Base-by-base conservation (phyloP, 1,140 invertebrate genomes). In the Odontomachus brunneus region DNA sequence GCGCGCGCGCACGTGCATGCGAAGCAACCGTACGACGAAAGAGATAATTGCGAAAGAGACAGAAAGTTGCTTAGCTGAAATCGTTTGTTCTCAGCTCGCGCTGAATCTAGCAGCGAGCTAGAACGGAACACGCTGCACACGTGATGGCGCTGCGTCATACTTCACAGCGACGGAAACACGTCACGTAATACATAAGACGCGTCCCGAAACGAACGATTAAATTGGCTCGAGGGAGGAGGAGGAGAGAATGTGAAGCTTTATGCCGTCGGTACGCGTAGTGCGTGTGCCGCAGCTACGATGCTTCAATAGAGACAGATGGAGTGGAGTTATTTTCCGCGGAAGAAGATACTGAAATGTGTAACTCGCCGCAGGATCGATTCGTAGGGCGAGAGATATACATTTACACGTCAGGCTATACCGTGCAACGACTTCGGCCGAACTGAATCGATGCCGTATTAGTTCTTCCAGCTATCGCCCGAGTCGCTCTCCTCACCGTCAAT, bases 21-120 rank as follows among this genome's bases (percentile, higher is more conserved):
- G 17, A 69, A 55, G 51, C 75, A 66, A 57, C 65, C 33, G 66
- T 22, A n/a, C 65, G 75, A 48, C 65, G 65, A 80, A 69, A 80
- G 75, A 80, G 75, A 80, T 80, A 80, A 80, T 80, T 80, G 75
- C 75, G 33, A 80, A 71, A 80, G 75, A 65, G 75, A 80, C 75
- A 51, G 19, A 69, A 69, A 80, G 75, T 80, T 80, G 71, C 75
- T 80, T 80, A 69, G 75, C 63, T 67, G 75, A 71, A 80, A 80
- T 80, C 75, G 53, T 80, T 80, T 80, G 75, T 80, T 80, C 59
- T 48, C 53, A 11, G 17, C 49, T n/a, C n/a, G 63, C 22, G 53
- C 33, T 33, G 63, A 29, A 33, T 67, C 44, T 80, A 57, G 74
- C 60, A 4, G 33, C 51, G 49, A 22, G n/a, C n/a, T n/a, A n/a